Percentiles rank a stretch among this genome's conserved stretches.
These are phyloP conservation scores for Eleginops maclovinus DNA, from an alignment of 2,113 vertebrate species.

Conservation along the genomic window DNA sequence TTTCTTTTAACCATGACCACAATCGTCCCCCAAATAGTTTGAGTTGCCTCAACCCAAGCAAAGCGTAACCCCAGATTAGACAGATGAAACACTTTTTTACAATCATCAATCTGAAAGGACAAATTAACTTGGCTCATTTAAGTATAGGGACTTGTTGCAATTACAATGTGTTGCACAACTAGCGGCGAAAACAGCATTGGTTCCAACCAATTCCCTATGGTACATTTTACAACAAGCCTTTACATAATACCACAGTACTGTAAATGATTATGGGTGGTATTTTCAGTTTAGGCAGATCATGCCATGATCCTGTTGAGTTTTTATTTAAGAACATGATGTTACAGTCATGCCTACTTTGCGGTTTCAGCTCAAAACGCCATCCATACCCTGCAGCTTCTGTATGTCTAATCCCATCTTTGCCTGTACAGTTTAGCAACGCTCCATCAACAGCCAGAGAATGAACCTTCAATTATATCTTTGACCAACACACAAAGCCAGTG, in stretches of 20 bases:
- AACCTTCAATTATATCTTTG: constrained; percentile 66
- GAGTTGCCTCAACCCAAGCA: background rate
- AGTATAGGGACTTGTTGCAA: background rate
- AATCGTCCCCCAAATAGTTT: background rate
- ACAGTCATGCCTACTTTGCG: constrained; percentile 11
- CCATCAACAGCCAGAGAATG: constrained; percentile 47
- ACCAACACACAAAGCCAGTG: constrained; percentile 51
- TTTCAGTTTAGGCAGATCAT: constrained; percentile 3
- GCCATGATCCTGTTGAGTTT: background rate
- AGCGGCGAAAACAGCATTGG: background rate
- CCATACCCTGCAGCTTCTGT: constrained; percentile 57
- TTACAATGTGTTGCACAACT: background rate
- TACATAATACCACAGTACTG: background rate
- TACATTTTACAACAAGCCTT: background rate
- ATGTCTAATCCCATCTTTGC: constrained; percentile 54
- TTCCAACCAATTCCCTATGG: background rate
- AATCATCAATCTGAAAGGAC: background rate
- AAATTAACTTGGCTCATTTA: background rate
- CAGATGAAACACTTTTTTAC: background rate
- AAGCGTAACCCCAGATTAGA: background rate
- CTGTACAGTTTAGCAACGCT: constrained; percentile 39
- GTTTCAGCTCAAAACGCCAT: constrained; percentile 39
- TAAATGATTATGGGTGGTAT: background rate
- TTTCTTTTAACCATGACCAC: constrained; percentile 10
- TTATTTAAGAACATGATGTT: constrained; percentile 7